These are phyloP conservation scores for Ptilonorhynchus violaceus DNA, from an alignment of 2,113 vertebrate genomes.

Conservation along the genomic window DNA sequence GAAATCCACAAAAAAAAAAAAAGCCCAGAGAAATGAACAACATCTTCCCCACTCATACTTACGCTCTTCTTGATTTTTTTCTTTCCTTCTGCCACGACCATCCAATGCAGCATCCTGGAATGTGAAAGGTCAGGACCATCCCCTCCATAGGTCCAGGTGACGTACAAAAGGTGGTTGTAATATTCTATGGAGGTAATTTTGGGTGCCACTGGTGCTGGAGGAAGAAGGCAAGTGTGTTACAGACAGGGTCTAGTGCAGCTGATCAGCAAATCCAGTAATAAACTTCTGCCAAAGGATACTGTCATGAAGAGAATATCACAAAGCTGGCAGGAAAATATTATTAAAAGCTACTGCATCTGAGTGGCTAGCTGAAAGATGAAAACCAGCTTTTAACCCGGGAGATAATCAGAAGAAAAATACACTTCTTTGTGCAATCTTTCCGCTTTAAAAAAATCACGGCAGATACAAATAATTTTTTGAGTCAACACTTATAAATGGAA, in stretches of 20 bases:
- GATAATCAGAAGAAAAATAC: not conserved
- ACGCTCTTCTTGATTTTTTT: conserved; percentile 86
- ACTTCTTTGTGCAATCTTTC: not conserved
- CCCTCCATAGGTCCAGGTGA: conserved; percentile 91
- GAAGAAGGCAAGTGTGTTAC: not conserved
- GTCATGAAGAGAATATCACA: not conserved
- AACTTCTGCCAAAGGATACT: not conserved
- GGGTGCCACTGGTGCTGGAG: conserved; percentile 88
- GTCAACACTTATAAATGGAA: not conserved
- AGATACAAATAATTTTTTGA: not conserved
- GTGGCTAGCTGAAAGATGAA: not conserved
- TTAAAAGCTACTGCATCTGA: not conserved
- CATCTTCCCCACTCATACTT: not conserved
- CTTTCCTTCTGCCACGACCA: conserved; percentile 88
- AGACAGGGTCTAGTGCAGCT: not conserved
- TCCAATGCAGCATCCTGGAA: conserved; percentile 94
- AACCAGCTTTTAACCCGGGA: accelerated
- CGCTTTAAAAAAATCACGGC: accelerated
- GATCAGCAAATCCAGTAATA: not conserved
- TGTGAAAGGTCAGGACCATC: conserved; percentile 88
- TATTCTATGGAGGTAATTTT: conserved; percentile 89
- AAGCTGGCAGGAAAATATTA: not conserved
- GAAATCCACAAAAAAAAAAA: accelerated
- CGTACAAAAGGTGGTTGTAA: conserved; percentile 80
- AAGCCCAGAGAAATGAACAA: not conserved